These are phyloP conservation scores for Gerris buenoi DNA, from an alignment of 1,140 invertebrate species.

Conservation along the genomic window DNA sequence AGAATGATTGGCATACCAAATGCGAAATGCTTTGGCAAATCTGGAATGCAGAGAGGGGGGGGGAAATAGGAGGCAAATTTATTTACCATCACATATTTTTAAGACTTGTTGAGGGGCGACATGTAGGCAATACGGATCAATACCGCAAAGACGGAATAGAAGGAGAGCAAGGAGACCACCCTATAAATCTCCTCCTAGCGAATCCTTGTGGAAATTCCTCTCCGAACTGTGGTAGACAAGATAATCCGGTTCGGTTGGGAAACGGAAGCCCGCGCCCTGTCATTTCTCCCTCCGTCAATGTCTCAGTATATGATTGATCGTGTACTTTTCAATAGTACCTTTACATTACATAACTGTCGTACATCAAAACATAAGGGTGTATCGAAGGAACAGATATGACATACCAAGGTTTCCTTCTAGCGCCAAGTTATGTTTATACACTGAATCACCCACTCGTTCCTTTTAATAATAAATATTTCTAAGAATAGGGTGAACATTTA, in stretches of 20 bases:
- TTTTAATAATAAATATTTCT: too few relatives aligned
- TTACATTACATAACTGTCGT: background rate
- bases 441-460: too few relatives aligned
- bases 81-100: background rate
- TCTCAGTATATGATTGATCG: background rate
- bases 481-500: too few relatives aligned
- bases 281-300: background rate
- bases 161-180: background rate
- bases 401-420: too few relatives aligned
- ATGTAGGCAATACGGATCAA: background rate
- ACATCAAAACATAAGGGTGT: background rate
- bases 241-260: background rate
- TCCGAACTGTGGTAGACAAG: background rate
- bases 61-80: too few relatives aligned
- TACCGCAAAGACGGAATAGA: background rate
- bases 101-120: background rate
- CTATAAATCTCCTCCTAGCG: background rate
- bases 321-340: background rate
- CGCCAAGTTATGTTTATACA: too few relatives aligned
- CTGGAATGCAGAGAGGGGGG: too few relatives aligned
- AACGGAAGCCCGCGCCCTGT: background rate
- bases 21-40: too few relatives aligned
- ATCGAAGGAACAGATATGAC: background rate
- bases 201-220: background rate
- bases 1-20: too few relatives aligned